Percentiles rank a stretch among this genome's conserved stretches.
Evolutionary conservation across 2,113 vertebrate genomes (phyloP).

Genomic region (Trogon surrucura): DNA sequence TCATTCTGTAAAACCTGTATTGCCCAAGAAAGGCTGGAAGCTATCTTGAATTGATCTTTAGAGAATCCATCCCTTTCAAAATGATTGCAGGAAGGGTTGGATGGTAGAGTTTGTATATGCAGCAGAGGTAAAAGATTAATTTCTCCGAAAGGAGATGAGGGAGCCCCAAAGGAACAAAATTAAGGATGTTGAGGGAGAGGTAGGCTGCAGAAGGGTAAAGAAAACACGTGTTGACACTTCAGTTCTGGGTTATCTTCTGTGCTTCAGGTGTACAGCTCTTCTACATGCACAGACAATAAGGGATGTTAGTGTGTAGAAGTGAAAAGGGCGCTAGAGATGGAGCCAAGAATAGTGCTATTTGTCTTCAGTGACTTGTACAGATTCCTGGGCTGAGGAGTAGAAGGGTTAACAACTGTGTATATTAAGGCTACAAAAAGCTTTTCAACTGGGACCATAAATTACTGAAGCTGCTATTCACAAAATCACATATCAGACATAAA

Average conservation of each 20-base stretch:
- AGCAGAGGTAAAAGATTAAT: not conserved
- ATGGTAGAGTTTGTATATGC: not conserved
- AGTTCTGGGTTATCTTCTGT: not conserved
- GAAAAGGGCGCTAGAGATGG: not conserved
- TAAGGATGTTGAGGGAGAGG: not conserved
- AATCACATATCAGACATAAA: conserved; percentile 67
- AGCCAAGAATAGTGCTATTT: not conserved
- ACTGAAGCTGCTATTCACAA: conserved; percentile 61
- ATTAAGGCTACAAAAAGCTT: conserved; percentile 61
- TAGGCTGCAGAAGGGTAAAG: not conserved
- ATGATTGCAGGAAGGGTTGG: not conserved
- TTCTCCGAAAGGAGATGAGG: not conserved
- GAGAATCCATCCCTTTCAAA: not conserved
- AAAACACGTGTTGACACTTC: not conserved
- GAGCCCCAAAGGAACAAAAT: not conserved
- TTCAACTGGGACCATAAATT: conserved; percentile 58
- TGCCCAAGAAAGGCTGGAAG: not conserved
- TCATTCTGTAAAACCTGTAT: not conserved
- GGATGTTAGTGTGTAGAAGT: not conserved
- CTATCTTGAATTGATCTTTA: not conserved
- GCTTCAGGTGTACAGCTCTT: not conserved
- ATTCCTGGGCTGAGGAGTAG: conserved; percentile 4
- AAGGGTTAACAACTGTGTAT: conserved; percentile 63
- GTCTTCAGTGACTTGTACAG: not conserved
- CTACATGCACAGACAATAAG: not conserved